phyloP scores from a whole-genome alignment of 1,140 invertebrate genomes.

The Arctopsyche grandis region DNA sequence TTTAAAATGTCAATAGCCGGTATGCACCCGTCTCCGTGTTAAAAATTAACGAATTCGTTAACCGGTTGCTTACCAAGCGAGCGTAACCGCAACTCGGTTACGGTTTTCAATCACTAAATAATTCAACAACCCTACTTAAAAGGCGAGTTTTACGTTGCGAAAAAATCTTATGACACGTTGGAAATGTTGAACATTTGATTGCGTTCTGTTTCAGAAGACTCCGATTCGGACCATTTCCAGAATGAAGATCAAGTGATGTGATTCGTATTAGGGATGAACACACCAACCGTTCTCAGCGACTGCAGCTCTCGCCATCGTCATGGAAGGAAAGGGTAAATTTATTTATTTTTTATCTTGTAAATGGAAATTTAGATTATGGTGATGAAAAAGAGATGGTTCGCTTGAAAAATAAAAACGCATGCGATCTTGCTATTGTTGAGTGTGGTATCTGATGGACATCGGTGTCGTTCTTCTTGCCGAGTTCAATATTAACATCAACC shows the following conservation, averaged over 20 bases:
- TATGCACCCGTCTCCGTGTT: not conserved
- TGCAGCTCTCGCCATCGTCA: constrained; percentile 48
- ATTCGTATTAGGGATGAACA: constrained; percentile 46
- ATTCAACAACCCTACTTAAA: not conserved
- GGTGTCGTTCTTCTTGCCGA: not conserved
- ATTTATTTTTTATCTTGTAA: not conserved
- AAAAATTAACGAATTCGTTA: not conserved
- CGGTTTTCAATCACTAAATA: not conserved
- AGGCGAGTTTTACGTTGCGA: not conserved
- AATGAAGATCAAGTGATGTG: constrained; percentile 43
- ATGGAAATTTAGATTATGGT: not conserved
- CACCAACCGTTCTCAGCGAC: constrained; percentile 47
- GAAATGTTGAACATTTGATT: not conserved
- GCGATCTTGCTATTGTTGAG: not conserved
- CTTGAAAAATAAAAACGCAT: not conserved
- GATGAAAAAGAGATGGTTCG: too few species aligned
- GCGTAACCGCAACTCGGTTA: not conserved
- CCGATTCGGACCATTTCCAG: not conserved
- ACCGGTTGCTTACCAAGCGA: not conserved
- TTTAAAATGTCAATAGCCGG: not conserved
- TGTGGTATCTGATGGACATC: constrained; percentile 17
- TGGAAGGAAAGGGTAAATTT: constrained; percentile 47
- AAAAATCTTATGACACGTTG: not conserved
- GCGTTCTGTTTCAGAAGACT: too few species aligned
- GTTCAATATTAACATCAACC: constrained; percentile 11